A percentile compares a stretch with the other conserved stretches of the same genome.
These are phyloP conservation scores for Galerucella calmariensis DNA, from an alignment of 2,888 invertebrate genomes.

Conservation along the genomic window DNA sequence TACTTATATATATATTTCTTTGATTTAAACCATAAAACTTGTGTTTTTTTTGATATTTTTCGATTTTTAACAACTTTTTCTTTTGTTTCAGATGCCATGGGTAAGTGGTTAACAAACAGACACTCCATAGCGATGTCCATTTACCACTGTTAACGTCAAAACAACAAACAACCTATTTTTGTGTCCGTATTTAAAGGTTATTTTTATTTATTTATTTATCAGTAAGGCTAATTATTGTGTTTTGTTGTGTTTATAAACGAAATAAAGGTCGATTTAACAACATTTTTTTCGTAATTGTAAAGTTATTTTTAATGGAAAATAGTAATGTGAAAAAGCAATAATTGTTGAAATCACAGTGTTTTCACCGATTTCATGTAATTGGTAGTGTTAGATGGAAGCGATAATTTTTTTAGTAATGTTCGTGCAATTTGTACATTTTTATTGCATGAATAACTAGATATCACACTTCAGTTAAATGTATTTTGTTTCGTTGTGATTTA, in stretches of 20 bases:
- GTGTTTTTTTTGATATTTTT: neutral
- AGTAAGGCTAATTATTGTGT: neutral
- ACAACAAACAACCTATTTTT: neutral
- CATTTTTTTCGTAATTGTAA: neutral
- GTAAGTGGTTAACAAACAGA: conserved; percentile 70
- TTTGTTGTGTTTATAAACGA: conserved; percentile 26
- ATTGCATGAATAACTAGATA: neutral
- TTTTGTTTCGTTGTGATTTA: too few species aligned
- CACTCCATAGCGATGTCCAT: conserved; percentile 48
- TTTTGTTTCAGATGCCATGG: conserved; percentile 85
- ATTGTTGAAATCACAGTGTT: neutral
- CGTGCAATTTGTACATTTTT: neutral
- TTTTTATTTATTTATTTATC: neutral
- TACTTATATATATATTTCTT: too few species aligned
- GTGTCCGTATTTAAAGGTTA: neutral
- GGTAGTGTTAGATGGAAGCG: neutral
- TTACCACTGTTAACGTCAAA: conserved; percentile 43
- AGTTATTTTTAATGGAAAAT: conserved; percentile 1
- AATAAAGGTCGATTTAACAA: conserved; percentile 5
- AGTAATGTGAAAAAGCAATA: neutral
- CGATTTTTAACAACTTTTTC: conserved; percentile 51
- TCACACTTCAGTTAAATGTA: neutral
- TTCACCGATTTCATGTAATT: neutral
- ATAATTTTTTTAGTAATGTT: neutral
- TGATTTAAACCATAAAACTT: too few species aligned